Base-by-base conservation (phyloP, 2,797 vertebrate species). In the Adrianichthys oophorus region DNA sequence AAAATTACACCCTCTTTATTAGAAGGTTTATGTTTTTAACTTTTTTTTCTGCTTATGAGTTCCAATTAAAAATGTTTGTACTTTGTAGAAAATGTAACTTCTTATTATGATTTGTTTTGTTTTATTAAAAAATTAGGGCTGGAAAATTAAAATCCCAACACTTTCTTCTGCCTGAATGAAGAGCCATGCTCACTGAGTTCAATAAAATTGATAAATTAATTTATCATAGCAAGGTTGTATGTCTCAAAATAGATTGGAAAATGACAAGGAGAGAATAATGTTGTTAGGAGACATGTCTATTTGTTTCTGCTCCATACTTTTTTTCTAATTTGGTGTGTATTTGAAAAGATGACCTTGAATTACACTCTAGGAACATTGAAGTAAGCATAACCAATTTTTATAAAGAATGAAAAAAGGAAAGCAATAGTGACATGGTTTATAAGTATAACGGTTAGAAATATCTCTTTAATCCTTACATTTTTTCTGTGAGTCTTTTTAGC, bases 311-410 rank as follows among this genome's bases (percentile, higher is more conserved):
- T 48, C 47, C 48, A 5, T 32, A 50, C n/a, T 37, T 16, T 5
- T 50, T 5, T 50, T 67, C 80, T 73, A 60, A 71, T 68, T 62
- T 53, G 23, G 50, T 67, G 24, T 79, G 68, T 67, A 71, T 79
- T 74, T 23, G 8, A 44, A 10, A 51, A 64, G 71, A 58, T 1
- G 48, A 80, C 71, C 75, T 79, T 79, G 68, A 69, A 32, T 59
- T 66, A 29, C 37, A 16, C 21, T 45, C 52, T 24, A 43, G 52
- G 1, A 59, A 45, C 58, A n/a, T 17, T 17, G 46, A 15, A 40
- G 26, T 23, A 37, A 61, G 14, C 15, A 3, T 37, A 37, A 37
- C 3, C 32, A 37, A 10, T 26, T 7, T 7, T 26, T 26, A 37
- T 12, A 12, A 37, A 37, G 12, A 37, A 37, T 12, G 26, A 6